phyloP scores from a whole-genome alignment of 2,797 vertebrate genomes.

The Rhabdomys pumilio region DNA sequence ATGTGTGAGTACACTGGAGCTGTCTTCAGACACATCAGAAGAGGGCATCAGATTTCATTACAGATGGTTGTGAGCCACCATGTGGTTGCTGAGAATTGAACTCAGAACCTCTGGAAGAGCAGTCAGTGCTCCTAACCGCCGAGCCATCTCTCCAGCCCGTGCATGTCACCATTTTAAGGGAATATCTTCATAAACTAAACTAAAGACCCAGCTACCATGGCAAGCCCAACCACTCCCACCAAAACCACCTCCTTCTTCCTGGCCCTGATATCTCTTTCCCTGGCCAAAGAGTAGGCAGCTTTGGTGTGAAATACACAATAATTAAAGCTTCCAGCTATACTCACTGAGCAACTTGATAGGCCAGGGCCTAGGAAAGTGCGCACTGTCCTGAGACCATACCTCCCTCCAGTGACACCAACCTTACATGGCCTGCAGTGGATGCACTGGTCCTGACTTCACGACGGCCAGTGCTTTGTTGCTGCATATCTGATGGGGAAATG shows the following conservation, averaged over 20 bases:
- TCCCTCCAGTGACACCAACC: too few relatives aligned
- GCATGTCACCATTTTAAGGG: not conserved
- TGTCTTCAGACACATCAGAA: not conserved
- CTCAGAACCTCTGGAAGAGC: not conserved
- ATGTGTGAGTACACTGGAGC: not conserved
- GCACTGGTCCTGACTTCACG: not conserved
- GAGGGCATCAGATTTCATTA: not conserved
- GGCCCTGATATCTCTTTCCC: not conserved
- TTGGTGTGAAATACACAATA: too few relatives aligned
- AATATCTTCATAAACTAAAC: not conserved
- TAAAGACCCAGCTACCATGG: not conserved
- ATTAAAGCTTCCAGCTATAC: not conserved
- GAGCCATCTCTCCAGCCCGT: not conserved
- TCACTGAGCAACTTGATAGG: not conserved
- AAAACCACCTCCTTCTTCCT: not conserved
- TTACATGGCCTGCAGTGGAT: fast-evolving
- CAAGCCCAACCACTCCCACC: not conserved
- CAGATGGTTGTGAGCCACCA: not conserved
- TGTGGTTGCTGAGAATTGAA: not conserved
- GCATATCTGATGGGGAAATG: not conserved
- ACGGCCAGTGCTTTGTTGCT: not conserved
- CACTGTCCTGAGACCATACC: not conserved
- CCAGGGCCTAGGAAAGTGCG: not conserved
- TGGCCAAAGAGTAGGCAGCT: not conserved
- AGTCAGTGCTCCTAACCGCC: not conserved